A percentile compares a stretch with the other conserved stretches of the same genome.
phyloP scores from a whole-genome alignment of 2,888 invertebrate genomes.

The Amiota minor region DNA sequence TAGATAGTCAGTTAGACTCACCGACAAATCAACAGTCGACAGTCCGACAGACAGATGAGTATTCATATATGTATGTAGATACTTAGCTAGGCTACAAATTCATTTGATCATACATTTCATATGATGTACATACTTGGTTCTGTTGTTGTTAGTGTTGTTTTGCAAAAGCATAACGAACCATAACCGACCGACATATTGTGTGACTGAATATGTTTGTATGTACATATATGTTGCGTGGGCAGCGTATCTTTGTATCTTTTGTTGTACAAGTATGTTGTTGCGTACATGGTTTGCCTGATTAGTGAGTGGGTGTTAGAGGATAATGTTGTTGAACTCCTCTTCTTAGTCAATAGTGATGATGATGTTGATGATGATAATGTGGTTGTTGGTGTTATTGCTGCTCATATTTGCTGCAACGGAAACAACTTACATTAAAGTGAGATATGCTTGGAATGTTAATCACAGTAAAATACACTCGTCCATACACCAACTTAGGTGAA shows the following conservation, averaged over 20 bases:
- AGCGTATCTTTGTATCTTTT: neutral
- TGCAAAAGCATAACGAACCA: conserved; percentile 65
- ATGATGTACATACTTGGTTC: conserved; percentile 41
- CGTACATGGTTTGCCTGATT: neutral
- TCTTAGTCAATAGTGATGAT: too few relatives aligned
- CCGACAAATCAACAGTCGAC: too few relatives aligned
- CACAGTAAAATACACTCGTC: conserved; percentile 50
- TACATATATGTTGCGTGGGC: neutral
- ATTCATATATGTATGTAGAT: conserved; percentile 23
- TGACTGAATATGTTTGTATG: neutral
- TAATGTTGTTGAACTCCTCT: too few relatives aligned
- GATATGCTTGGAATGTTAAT: conserved; percentile 70
- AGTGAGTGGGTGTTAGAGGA: neutral
- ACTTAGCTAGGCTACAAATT: conserved; percentile 37
- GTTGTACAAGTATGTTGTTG: neutral
- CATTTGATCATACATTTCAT: conserved; percentile 8
- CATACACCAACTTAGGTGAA: conserved; percentile 31
- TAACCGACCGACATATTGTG: conserved; percentile 51
- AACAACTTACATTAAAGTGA: conserved; percentile 66
- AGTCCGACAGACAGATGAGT: neutral
- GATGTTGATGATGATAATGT: too few relatives aligned
- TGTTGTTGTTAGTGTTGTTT: conserved; percentile 49
- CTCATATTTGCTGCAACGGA: conserved; percentile 56
- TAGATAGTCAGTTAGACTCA: too few relatives aligned
- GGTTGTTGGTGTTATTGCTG: neutral